Evolutionary conservation across 1,140 invertebrate species (phyloP).

Genomic region (Adelges cooleyi): DNA sequence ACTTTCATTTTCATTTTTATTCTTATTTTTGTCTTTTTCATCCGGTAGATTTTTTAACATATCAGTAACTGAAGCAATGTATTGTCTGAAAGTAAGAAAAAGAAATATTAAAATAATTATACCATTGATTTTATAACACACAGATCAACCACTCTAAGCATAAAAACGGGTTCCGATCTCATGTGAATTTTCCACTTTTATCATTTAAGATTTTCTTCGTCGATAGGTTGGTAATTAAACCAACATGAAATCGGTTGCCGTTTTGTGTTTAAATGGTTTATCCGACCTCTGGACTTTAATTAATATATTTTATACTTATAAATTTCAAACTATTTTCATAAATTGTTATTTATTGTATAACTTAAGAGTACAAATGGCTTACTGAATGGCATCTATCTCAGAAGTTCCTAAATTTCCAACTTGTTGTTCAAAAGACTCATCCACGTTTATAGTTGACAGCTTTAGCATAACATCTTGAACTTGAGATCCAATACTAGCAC

Average conservation of each 20-base stretch:
- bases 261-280: no score
- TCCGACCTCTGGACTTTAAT: no score
- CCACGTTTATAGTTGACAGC: conserved; percentile 5
- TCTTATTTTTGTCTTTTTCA: neutral
- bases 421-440: conserved; percentile 28
- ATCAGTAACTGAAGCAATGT: conserved; percentile 8
- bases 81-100: conserved; percentile 4
- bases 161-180: no score
- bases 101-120: neutral
- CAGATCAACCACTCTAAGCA: no score
- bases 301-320: no score
- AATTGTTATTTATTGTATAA: no score
- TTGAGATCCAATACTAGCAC: conserved; percentile 19
- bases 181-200: no score
- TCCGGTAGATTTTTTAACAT: neutral
- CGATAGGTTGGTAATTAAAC: no score
- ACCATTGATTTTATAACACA: no score
- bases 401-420: conserved; percentile 33
- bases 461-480: conserved; percentile 7
- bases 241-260: no score
- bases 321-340: no score
- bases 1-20: neutral
- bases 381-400: conserved; percentile 26
- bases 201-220: no score
- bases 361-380: neutral